Percentiles rank a stretch among this genome's conserved stretches.
phyloP scores from a whole-genome alignment of 1,140 invertebrate genomes.

The Panulirus ornatus region DNA sequence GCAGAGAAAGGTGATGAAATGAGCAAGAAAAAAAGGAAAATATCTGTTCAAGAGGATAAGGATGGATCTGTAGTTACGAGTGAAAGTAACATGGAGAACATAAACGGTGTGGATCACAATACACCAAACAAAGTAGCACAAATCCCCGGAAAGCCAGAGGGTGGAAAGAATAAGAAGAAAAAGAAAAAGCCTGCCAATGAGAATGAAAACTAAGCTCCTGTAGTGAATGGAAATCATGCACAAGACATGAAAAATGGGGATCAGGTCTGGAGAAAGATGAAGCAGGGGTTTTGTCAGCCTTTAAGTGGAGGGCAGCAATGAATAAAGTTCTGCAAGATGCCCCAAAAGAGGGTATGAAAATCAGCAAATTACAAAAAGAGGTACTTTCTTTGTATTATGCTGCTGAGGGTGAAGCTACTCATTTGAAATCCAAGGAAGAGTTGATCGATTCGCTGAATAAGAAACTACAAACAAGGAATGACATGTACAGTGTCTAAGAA shows the following conservation, averaged over 20 bases:
- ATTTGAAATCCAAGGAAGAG: not conserved
- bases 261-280: not conserved
- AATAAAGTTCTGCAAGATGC: not conserved
- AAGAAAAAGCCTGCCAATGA: not conserved
- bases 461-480: constrained; percentile 3
- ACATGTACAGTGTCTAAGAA: not conserved
- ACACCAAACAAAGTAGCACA: not conserved
- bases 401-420: not conserved
- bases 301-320: constrained; percentile 14
- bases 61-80: not conserved
- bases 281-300: not conserved
- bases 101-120: not conserved
- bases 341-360: constrained; percentile 16
- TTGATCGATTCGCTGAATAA: not conserved
- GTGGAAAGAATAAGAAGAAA: constrained; percentile 26
- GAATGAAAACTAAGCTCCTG: not conserved
- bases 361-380: constrained; percentile 12
- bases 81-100: not conserved
- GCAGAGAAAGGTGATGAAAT: not conserved
- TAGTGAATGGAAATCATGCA: not conserved
- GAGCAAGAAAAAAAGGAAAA: constrained; percentile 21
- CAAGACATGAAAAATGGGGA: not conserved
- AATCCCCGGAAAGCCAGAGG: not conserved
- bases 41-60: not conserved
- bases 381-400: not conserved